Percentiles rank a stretch among this genome's conserved stretches.
Conservation (phyloP, 2,888 invertebrate species). For the Xylota segnis region DNA sequence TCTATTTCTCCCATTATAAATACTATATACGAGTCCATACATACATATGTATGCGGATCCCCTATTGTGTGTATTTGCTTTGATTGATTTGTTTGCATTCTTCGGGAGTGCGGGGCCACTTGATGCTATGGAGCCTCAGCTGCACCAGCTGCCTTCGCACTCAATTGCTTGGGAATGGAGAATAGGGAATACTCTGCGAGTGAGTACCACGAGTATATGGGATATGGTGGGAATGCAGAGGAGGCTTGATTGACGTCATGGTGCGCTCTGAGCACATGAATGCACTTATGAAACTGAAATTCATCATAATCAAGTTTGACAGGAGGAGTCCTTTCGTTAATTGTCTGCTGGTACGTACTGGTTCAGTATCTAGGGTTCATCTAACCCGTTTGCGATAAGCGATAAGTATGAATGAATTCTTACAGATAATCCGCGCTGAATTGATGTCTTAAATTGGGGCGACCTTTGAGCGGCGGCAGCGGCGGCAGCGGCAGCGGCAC, state of each 20-base stretch:
- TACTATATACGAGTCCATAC: neutral
- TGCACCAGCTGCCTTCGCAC: slow-evolving; percentile 47
- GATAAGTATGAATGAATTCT: slow-evolving; percentile 18
- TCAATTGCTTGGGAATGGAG: slow-evolving; percentile 49
- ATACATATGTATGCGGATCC: slow-evolving; percentile 4
- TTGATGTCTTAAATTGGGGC: neutral
- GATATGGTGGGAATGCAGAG: neutral
- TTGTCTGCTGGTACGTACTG: neutral
- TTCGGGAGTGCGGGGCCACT: slow-evolving; percentile 52
- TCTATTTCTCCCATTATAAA: slow-evolving; percentile 66
- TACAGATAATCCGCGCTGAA: neutral
- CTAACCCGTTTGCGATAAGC: slow-evolving; percentile 34
- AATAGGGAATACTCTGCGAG: slow-evolving; percentile 32
- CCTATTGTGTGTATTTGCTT: slow-evolving; percentile 69
- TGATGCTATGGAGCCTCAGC: slow-evolving; percentile 51
- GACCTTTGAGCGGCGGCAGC: neutral
- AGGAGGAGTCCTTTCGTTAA: slow-evolving; percentile 11
- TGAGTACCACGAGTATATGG: slow-evolving; percentile 6
- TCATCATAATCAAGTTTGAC: slow-evolving; percentile 57
- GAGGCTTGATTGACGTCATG: slow-evolving; percentile 61
- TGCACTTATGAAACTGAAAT: slow-evolving; percentile 47
- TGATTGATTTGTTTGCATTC: slow-evolving; percentile 77
- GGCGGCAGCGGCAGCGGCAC: no score
- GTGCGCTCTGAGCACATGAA: slow-evolving; percentile 15
- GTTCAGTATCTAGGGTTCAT: slow-evolving; percentile 42